Percentiles rank a stretch among this genome's conserved stretches.
Conservation (phyloP, 2,113 vertebrate species). For the Odocoileus hemionus region DNA sequence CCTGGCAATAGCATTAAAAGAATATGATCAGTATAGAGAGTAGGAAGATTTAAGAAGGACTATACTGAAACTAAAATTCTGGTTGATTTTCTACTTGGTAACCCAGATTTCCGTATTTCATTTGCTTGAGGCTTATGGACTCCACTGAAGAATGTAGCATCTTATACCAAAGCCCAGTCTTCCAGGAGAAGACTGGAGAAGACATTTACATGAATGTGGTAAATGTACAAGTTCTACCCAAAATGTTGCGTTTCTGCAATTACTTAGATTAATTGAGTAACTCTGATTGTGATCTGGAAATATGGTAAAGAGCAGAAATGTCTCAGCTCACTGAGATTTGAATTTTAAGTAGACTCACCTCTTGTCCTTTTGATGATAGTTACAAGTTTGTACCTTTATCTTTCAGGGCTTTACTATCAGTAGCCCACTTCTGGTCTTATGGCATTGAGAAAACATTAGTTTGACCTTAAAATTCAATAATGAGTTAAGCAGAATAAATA, state of each 20-base stretch:
- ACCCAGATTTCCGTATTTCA: not conserved
- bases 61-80: not conserved
- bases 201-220: not conserved
- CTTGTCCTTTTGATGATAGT: slow-evolving; percentile 68
- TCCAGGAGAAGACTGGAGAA: not conserved
- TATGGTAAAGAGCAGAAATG: slow-evolving; percentile 63
- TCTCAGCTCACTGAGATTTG: slow-evolving; percentile 52
- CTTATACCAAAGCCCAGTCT: not conserved
- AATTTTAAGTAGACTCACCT: slow-evolving; percentile 70
- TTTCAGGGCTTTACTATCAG: slow-evolving; percentile 57
- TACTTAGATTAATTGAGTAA: slow-evolving; percentile 64
- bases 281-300: slow-evolving; percentile 63
- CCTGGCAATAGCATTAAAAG: slow-evolving; percentile 18
- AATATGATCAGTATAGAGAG: not conserved
- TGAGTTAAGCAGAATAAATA: slow-evolving; percentile 78
- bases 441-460: slow-evolving; percentile 74
- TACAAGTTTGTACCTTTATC: slow-evolving; percentile 64
- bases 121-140: not conserved
- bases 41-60: not conserved
- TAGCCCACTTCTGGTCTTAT: slow-evolving; percentile 62
- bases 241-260: slow-evolving; percentile 50
- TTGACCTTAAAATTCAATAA: slow-evolving; percentile 79
- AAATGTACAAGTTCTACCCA: slow-evolving; percentile 43
- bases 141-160: not conserved
- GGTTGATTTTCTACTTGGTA: not conserved